Evolutionary conservation across 2,797 vertebrate species (phyloP).

Genomic region (Lagorchestes hirsutus): DNA sequence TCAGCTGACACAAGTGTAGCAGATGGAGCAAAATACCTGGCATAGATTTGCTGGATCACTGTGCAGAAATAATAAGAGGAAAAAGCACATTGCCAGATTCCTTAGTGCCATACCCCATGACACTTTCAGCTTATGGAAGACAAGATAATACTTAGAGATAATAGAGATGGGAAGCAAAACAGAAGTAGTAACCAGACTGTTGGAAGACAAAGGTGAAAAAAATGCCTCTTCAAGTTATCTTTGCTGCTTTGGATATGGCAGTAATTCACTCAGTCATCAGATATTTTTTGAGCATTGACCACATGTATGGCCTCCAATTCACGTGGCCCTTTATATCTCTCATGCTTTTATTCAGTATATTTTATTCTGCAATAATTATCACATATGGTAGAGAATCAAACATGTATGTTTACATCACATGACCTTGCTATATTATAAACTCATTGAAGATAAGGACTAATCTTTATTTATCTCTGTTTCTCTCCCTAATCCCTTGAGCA

Average conservation of each 20-base stretch:
- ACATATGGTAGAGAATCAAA: background rate
- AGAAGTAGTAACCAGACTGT: background rate
- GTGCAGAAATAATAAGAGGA: slow-evolving; percentile 1
- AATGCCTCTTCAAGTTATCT: background rate
- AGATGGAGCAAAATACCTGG: slow-evolving; percentile 11
- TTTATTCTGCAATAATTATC: background rate
- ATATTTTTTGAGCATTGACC: background rate
- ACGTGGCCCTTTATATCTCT: background rate
- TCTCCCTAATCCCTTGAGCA: background rate
- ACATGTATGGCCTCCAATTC: background rate
- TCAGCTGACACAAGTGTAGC: background rate
- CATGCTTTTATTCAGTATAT: background rate
- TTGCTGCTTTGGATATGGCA: background rate
- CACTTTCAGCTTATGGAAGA: background rate
- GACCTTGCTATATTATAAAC: background rate
- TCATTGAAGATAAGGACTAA: background rate
- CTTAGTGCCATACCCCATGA: background rate
- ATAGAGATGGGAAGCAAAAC: background rate
- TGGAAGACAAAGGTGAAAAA: background rate
- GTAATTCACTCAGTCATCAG: background rate
- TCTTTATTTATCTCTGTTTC: background rate
- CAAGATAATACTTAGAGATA: background rate
- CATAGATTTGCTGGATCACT: background rate
- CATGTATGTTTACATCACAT: background rate
- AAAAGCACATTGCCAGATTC: background rate